Percentiles rank a stretch among this genome's conserved stretches.
phyloP scores from a whole-genome alignment of 2,888 invertebrate species.

The Rhodophaea formosa region DNA sequence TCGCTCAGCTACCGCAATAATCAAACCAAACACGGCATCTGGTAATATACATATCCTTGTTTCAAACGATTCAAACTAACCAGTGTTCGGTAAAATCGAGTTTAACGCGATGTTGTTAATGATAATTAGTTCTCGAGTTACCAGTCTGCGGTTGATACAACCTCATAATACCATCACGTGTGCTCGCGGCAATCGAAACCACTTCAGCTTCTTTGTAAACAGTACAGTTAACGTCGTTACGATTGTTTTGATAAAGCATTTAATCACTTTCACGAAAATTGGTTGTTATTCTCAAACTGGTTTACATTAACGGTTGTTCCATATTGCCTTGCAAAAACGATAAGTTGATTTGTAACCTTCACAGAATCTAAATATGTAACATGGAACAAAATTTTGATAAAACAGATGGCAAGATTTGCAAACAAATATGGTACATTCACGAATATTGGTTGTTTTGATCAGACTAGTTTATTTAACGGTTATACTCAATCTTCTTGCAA shows the following conservation, averaged over 20 bases:
- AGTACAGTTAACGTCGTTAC: conserved; percentile 10
- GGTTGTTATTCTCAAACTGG: not conserved
- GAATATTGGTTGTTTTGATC: not conserved
- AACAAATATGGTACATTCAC: no score
- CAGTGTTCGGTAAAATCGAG: conserved; percentile 12
- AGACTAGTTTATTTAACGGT: not conserved
- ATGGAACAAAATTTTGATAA: not conserved
- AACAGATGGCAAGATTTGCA: not conserved
- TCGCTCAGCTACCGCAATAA: no score
- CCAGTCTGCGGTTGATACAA: conserved; percentile 51
- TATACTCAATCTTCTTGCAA: not conserved
- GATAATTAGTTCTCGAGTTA: conserved; percentile 44
- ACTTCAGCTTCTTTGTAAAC: conserved; percentile 1
- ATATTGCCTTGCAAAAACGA: no score
- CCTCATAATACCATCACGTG: conserved; percentile 15
- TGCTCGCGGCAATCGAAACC: conserved; percentile 13
- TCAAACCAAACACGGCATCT: no score
- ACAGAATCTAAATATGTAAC: no score
- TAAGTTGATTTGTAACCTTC: no score
- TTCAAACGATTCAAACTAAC: conserved; percentile 8
- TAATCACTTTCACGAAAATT: not conserved
- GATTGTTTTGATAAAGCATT: not conserved
- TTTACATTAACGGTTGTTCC: not conserved
- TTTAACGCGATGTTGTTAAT: conserved; percentile 27
- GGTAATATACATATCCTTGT: no score